A percentile compares a stretch with the other conserved stretches of the same genome.
Evolutionary conservation across 2,113 vertebrate species (phyloP).

Genomic region (Sciurus niger): DNA sequence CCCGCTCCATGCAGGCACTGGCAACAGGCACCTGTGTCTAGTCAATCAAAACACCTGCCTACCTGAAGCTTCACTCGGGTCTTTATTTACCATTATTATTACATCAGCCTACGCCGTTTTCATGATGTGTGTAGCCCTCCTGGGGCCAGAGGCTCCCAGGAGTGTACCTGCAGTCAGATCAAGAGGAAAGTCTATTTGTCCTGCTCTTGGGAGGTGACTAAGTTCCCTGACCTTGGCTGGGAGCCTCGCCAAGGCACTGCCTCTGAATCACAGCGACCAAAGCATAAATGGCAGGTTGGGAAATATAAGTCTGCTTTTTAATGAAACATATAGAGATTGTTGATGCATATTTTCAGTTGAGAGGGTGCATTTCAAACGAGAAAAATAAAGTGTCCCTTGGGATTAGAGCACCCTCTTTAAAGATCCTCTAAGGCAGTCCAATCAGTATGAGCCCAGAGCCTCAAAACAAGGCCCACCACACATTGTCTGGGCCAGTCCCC

Average conservation of each 20-base stretch:
- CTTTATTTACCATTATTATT: slow-evolving; percentile 66
- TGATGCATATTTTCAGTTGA: slow-evolving; percentile 60
- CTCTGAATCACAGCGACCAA: background rate
- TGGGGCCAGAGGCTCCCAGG: background rate
- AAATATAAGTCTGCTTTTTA: slow-evolving; percentile 69
- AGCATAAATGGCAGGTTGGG: background rate
- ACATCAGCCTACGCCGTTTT: background rate
- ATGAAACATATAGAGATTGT: slow-evolving; percentile 24
- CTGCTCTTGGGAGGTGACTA: background rate
- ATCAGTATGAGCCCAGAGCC: background rate
- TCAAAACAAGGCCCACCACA: background rate
- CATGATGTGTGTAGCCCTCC: background rate
- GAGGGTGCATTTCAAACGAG: slow-evolving; percentile 49
- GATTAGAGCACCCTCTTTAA: slow-evolving; percentile 28
- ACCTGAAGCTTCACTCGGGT: slow-evolving; percentile 36
- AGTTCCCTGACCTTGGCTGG: background rate
- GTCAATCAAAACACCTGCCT: slow-evolving; percentile 74
- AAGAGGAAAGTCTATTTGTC: slow-evolving; percentile 16
- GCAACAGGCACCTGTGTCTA: slow-evolving; percentile 64
- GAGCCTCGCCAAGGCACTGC: background rate
- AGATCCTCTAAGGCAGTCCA: background rate
- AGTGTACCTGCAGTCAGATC: background rate
- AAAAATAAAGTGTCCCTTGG: slow-evolving; percentile 47
- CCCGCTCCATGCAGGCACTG: background rate
- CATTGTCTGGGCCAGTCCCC: background rate